Base-by-base conservation (phyloP, 2,888 invertebrate genomes). In the Elegia similella region DNA sequence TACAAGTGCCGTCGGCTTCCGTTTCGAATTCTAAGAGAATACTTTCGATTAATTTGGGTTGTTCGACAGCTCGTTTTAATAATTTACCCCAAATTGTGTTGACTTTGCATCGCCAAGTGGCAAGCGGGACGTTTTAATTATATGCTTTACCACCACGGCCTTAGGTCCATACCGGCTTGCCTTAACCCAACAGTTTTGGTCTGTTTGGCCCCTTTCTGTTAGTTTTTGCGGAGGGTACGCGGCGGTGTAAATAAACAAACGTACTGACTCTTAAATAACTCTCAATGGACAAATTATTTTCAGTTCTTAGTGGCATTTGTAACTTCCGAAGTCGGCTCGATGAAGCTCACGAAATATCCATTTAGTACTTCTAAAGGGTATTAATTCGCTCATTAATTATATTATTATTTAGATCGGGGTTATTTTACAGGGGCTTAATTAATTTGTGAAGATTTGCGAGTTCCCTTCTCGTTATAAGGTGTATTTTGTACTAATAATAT, bases 1-100 rank as follows among this genome's bases (percentile, higher is more conserved):
- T 75, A 73, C 65, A 61, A 75, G 72, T 61, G 62, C 63, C 65
- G 58, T 58, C 59, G 58, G 60, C 68, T 62, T 69, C 76, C 69
- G 68, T 78, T 80, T 70, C 68, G 69, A 83, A 82, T 83, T 80
- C 79, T 72, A 75, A 78, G 72, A 69, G 74, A 83, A 84, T 84
- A 80, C 79, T 83, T 81, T 81, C 84, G 77, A 84, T 85, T 83
- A 85, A 85, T 84, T 82, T 79, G 66, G 66, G 75, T 77, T 73
- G 78, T 82, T 80, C 80, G 82, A 83, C 80, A 78, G 78, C 75
- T 76, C 75, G 78, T 78, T 83, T 85, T 80, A 85, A 82, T 84
- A 80, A 85, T 83, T 82, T 74, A 82, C 75, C 68, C 71, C 67
- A 70, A 69, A 74, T 72, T 68, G 68, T 73, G 67, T 72, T 67